Evolutionary conservation across 2,888 invertebrate genomes (phyloP).

Genomic region (Danaus chrysippus): DNA sequence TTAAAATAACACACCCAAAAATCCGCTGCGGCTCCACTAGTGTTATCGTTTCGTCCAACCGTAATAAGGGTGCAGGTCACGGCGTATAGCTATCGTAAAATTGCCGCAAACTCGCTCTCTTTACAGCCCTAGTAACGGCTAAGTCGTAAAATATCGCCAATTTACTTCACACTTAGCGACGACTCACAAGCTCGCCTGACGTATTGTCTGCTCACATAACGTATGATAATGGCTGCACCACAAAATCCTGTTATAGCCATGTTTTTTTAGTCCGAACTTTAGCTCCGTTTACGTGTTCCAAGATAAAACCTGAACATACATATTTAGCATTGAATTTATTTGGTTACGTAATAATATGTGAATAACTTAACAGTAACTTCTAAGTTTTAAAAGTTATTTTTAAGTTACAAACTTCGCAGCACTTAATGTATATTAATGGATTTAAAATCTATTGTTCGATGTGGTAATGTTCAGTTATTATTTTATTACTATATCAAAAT

Average conservation of each 20-base stretch:
- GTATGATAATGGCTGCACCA: constrained; percentile 23
- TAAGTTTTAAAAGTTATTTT: too few relatives aligned
- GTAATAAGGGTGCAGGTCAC: constrained; percentile 65
- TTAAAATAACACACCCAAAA: constrained; percentile 25
- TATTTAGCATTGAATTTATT: too few relatives aligned
- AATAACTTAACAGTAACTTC: too few relatives aligned
- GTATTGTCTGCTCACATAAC: constrained; percentile 33
- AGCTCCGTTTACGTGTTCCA: not conserved
- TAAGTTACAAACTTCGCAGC: too few relatives aligned
- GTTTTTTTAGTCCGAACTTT: not conserved
- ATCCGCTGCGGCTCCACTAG: constrained; percentile 29
- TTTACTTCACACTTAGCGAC: constrained; percentile 67
- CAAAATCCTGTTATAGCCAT: constrained; percentile 10
- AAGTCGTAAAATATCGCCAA: constrained; percentile 73
- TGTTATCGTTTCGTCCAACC: constrained; percentile 44
- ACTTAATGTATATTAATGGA: too few relatives aligned
- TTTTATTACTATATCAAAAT: too few relatives aligned
- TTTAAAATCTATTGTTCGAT: too few relatives aligned
- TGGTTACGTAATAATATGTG: too few relatives aligned
- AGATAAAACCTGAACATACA: too few relatives aligned
- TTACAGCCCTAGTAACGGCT: constrained; percentile 65
- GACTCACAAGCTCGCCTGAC: constrained; percentile 38
- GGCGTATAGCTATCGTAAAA: constrained; percentile 64
- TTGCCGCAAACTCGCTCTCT: constrained; percentile 53
- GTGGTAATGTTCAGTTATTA: too few relatives aligned